Evolutionary conservation across 1,140 invertebrate species (phyloP), one percentile per base, ranked within the genome.

Genomic region (Camponotus pennsylvanicus): DNA sequence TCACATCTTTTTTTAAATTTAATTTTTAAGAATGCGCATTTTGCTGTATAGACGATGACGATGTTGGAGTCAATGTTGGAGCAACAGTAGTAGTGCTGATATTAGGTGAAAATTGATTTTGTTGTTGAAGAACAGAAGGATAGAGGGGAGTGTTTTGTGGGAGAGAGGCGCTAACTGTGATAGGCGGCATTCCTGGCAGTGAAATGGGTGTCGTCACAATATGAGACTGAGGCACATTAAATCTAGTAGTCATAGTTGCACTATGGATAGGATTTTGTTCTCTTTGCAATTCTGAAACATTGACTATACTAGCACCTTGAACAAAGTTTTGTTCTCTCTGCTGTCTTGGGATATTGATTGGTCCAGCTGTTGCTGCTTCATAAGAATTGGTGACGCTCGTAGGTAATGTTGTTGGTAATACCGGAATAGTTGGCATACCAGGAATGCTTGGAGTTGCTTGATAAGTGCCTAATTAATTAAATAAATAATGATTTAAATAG

Each of bases 111-210:
- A 89, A 88, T 86, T 89, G 93, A 78, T 90, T 92, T 86, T 93
- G 92, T 18, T 80, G 69, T 49, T 93, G 92, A 40, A 91, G 52
- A 52, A 91, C 70, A 27, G 93, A 86, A 9, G 93, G 70, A 80
- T 93, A 94, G 52, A 93, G 94, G 27, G 92, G 40, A 6, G 94
- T 76, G 57, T 90, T 93, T 87, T 95, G 95, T 4, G 97, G 97
- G 82, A 98, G 91, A 49, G 97, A 97, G 27, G 97, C 97, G 92
- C 97, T 97, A 2, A 98, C 97, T n/a, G 97, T 98, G 84, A 98
- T 97, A 6, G 97, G 97, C 32, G 97, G 97, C 97, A 98, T 97
- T 18, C 97, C 97, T 32, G 97, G 97, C 83, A 98, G 94, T 52
- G 96, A 96, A n/a, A 98, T 96, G 0, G 97, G 97, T 1, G 97